Conservation (phyloP, 2,888 invertebrate species). For the Drosophila phalerata region DNA sequence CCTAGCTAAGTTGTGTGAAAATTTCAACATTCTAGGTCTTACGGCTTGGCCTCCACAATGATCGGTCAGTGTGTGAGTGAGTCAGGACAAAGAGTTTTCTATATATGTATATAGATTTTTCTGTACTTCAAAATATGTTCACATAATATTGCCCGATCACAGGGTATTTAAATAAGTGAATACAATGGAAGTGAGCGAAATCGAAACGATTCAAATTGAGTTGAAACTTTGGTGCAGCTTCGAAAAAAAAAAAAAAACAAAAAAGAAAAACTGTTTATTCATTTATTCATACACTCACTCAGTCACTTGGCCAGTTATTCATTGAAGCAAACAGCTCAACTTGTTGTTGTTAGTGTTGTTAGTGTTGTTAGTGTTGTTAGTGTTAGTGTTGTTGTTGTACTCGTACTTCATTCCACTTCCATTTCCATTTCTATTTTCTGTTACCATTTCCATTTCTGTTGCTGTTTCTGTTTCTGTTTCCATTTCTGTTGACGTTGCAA, state of each 20-base stretch:
- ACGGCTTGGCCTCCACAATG: too few relatives aligned
- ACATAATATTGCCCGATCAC: too few relatives aligned
- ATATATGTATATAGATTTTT: too few relatives aligned
- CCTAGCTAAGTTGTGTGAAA: too few relatives aligned
- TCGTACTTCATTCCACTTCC: slow-evolving; percentile 34
- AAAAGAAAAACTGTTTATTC: slow-evolving; percentile 23
- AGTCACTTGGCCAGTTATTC: slow-evolving; percentile 45
- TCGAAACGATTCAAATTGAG: slow-evolving; percentile 2
- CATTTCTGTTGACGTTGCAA: slow-evolving; percentile 72
- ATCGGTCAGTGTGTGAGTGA: too few relatives aligned
- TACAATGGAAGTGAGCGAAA: not conserved
- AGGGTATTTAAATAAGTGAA: not conserved
- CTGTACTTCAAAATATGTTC: too few relatives aligned
- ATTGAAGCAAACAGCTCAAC: slow-evolving; percentile 48
- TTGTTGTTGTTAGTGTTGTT: slow-evolving; percentile 36
- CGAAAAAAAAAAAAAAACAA: not conserved
- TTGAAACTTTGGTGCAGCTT: not conserved
- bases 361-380: slow-evolving; percentile 38
- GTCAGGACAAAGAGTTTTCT: too few relatives aligned
- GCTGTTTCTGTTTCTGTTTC: slow-evolving; percentile 8
- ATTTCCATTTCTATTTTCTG: slow-evolving; percentile 27
- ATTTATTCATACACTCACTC: slow-evolving; percentile 27
- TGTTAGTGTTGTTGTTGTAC: slow-evolving; percentile 46
- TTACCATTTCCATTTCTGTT: slow-evolving; percentile 5
- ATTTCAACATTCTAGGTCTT: too few relatives aligned